A percentile compares a stretch with the other conserved stretches of the same genome.
phyloP scores from a whole-genome alignment of 2,113 vertebrate genomes.

The Bufo gargarizans region DNA sequence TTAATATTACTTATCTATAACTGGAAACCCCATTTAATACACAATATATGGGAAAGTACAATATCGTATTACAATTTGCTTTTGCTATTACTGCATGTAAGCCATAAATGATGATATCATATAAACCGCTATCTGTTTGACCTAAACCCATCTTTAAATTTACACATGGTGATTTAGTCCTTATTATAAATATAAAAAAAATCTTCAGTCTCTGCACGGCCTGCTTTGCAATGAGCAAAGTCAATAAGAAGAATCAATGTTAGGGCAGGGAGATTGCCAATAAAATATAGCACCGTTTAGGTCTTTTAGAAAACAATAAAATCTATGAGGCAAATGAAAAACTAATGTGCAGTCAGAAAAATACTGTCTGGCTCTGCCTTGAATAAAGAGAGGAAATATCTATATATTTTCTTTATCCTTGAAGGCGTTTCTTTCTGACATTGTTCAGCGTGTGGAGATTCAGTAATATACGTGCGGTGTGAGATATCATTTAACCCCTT shows the following conservation, averaged over 20 bases:
- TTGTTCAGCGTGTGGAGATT: background rate
- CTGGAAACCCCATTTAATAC: too few relatives aligned
- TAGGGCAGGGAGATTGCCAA: constrained; percentile 49
- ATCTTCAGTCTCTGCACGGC: background rate
- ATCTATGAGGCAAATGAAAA: constrained; percentile 44
- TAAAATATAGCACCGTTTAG: constrained; percentile 45
- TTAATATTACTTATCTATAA: too few relatives aligned
- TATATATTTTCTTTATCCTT: background rate
- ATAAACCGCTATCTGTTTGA: background rate
- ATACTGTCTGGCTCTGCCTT: constrained; percentile 11
- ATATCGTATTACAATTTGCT: background rate
- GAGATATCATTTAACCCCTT: background rate
- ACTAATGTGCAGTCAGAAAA: constrained; percentile 40
- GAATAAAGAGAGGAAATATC: background rate
- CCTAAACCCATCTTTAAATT: background rate
- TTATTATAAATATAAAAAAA: constrained; percentile 12
- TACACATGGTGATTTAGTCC: background rate
- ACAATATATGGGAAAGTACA: too few relatives aligned
- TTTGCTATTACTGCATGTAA: background rate
- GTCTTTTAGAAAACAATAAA: constrained; percentile 53
- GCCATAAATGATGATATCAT: background rate
- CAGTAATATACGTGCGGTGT: background rate
- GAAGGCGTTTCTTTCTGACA: background rate
- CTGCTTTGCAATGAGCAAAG: constrained; percentile 42
- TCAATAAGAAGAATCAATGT: constrained; percentile 45